A percentile compares a stretch with the other conserved stretches of the same genome.
Evolutionary conservation across 2,113 vertebrate genomes (phyloP).

Genomic region (Gnathonemus longibarbis): DNA sequence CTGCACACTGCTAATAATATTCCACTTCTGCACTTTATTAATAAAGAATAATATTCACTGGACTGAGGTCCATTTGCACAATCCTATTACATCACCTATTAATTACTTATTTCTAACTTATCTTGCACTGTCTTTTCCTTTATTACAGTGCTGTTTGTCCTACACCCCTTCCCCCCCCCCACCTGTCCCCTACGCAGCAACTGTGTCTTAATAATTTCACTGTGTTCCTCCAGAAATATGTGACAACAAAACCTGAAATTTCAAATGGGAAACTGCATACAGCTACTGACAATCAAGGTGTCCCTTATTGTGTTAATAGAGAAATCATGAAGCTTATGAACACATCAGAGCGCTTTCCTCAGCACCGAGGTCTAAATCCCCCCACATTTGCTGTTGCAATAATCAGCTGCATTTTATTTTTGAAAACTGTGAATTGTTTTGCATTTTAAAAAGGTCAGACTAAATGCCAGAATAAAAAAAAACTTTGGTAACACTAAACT

Average conservation of each 20-base stretch:
- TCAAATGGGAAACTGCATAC: background rate
- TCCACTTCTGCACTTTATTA: background rate
- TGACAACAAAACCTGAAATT: background rate
- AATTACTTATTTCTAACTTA: background rate
- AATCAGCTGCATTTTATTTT: conserved; percentile 18
- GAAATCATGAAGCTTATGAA: background rate
- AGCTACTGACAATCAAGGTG: background rate
- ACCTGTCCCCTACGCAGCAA: background rate
- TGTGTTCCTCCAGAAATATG: background rate
- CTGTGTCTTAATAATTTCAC: background rate
- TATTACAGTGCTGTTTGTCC: background rate
- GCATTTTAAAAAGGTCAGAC: conserved; percentile 69
- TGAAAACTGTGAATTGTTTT: conserved; percentile 59
- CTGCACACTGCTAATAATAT: background rate
- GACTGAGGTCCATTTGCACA: background rate
- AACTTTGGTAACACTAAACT: background rate
- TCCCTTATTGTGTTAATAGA: background rate
- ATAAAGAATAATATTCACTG: background rate
- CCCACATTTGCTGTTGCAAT: conserved; percentile 10
- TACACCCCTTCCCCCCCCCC: background rate
- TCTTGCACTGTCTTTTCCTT: background rate
- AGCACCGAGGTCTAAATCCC: conserved; percentile 12
- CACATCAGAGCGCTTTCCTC: background rate
- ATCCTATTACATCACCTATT: background rate
- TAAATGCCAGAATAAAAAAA: conserved; percentile 46